Percentiles rank a stretch among this genome's conserved stretches.
Evolutionary conservation across 1,140 invertebrate genomes (phyloP).

Genomic region (Ooceraea biroi): DNA sequence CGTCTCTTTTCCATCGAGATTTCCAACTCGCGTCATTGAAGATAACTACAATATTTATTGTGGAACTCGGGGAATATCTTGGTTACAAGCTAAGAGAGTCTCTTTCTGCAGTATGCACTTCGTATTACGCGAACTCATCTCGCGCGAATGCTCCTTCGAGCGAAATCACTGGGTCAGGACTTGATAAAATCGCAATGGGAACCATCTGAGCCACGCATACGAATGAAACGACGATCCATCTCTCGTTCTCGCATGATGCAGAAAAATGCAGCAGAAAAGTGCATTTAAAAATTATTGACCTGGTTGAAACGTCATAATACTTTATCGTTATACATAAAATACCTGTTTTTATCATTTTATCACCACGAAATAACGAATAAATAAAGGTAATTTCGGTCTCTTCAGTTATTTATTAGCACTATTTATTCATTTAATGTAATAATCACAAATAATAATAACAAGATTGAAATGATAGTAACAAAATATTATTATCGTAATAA

Average conservation of each 20-base stretch:
- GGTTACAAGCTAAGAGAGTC: background rate
- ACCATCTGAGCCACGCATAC: background rate
- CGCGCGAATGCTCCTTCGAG: slow-evolving; percentile 53
- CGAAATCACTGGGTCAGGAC: slow-evolving; percentile 9
- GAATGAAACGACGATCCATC: background rate
- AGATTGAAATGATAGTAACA: slow-evolving; percentile 1
- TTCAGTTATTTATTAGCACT: background rate
- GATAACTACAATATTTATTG: background rate
- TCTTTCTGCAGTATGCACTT: background rate
- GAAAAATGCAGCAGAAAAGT: background rate
- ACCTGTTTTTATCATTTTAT: slow-evolving; percentile 25
- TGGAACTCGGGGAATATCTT: background rate
- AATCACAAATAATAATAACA: background rate
- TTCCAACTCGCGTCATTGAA: slow-evolving; percentile 2
- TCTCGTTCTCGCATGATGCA: no score
- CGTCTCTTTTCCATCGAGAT: slow-evolving; percentile 40
- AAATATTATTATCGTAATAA: slow-evolving; percentile 31
- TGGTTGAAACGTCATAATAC: background rate
- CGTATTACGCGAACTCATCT: slow-evolving; percentile 43
- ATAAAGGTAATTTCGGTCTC: background rate
- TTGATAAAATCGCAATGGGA: slow-evolving; percentile 22
- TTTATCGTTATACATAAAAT: background rate
- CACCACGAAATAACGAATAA: background rate
- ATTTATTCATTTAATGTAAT: slow-evolving; percentile 31
- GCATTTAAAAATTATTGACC: background rate